phyloP scores from a whole-genome alignment of 2,888 invertebrate genomes.

The Apodemia mormo region DNA sequence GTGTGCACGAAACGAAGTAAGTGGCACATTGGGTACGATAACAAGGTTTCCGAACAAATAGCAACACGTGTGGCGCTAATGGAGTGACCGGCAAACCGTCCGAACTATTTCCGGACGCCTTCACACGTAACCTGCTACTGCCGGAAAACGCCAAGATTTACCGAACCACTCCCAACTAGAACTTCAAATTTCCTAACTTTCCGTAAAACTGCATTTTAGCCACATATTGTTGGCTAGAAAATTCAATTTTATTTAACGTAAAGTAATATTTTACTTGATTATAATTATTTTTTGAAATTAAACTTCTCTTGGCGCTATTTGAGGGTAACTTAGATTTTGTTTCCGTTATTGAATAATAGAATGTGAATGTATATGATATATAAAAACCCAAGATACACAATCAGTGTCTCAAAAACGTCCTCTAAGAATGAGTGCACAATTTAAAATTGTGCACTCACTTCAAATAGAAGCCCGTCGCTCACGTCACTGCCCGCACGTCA shows the following conservation, averaged over 20 bases:
- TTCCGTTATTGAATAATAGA: no score
- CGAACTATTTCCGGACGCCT: conserved; percentile 19
- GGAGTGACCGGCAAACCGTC: conserved; percentile 26
- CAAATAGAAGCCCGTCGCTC: no score
- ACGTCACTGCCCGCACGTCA: no score
- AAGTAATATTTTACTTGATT: neutral
- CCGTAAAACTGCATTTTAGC: neutral
- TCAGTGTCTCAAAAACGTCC: no score
- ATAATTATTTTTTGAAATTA: neutral
- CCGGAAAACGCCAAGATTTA: conserved; percentile 18
- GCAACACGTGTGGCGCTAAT: conserved; percentile 54
- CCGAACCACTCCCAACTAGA: conserved; percentile 1
- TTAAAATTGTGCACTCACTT: no score
- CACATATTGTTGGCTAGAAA: neutral
- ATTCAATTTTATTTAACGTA: neutral
- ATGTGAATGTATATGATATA: no score
- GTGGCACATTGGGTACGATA: conserved; percentile 52
- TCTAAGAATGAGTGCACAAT: no score
- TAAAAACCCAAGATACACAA: no score
- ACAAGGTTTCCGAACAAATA: conserved; percentile 60
- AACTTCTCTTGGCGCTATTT: neutral
- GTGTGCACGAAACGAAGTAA: conserved; percentile 38
- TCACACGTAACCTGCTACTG: conserved; percentile 10
- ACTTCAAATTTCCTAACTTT: neutral
- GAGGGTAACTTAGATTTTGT: neutral